These are phyloP conservation scores for Botia almorhae DNA, from an alignment of 2,797 vertebrate species.

Conservation along the genomic window DNA sequence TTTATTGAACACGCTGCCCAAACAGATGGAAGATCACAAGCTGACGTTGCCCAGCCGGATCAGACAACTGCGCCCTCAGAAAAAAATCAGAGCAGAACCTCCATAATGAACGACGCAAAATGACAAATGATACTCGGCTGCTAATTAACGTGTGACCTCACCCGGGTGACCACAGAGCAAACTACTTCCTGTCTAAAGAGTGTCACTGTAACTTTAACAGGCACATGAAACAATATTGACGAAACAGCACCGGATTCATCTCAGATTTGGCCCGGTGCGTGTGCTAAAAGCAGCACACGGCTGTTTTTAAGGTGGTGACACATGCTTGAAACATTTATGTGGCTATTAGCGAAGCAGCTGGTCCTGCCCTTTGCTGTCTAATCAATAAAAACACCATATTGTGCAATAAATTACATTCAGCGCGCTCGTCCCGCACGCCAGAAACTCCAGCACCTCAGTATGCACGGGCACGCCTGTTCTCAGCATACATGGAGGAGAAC, in stretches of 20 bases:
- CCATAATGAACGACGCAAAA: conserved; percentile 57
- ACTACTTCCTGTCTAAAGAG: background rate
- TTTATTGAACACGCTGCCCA: conserved; percentile 56
- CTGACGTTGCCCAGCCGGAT: conserved; percentile 42
- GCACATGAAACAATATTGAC: conserved; percentile 2
- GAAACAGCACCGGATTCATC: conserved; percentile 6
- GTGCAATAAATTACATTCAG: conserved; percentile 65
- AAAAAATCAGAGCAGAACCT: conserved; percentile 59
- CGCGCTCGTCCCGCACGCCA: conserved; percentile 52
- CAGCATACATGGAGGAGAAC: conserved; percentile 22
- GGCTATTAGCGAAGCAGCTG: conserved; percentile 61
- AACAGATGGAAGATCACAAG: conserved; percentile 56
- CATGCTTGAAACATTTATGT: conserved; percentile 61
- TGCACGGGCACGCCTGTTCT: conserved; percentile 35
- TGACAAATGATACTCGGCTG: conserved; percentile 52
- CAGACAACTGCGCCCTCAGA: conserved; percentile 55
- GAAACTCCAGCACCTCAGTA: conserved; percentile 51
- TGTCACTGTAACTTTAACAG: background rate
- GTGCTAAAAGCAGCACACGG: background rate
- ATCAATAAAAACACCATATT: conserved; percentile 62
- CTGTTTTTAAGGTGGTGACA: conserved; percentile 42
- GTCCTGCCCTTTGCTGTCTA: conserved; percentile 61
- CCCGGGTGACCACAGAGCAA: background rate
- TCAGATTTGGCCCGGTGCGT: conserved; percentile 16
- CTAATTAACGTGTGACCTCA: conserved; percentile 44